Evolutionary conservation across 2,797 vertebrate genomes (phyloP).

Genomic region (Erethizon dorsatum): DNA sequence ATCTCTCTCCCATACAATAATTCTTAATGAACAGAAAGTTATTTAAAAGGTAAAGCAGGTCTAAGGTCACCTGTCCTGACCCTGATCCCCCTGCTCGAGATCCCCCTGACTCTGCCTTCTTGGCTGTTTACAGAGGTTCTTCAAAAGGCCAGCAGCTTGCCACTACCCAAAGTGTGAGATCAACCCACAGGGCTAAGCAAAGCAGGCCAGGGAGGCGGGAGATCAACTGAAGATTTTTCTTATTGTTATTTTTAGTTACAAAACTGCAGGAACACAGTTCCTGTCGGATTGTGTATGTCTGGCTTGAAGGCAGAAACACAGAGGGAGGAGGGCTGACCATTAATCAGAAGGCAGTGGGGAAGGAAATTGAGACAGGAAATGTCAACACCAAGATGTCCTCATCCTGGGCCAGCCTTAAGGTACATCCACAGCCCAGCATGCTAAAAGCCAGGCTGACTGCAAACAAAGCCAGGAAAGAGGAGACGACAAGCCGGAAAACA

Average conservation of each 20-base stretch:
- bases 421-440: background rate
- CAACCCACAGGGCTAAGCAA: background rate
- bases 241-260: slow-evolving; percentile 75
- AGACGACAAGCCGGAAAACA: background rate
- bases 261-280: slow-evolving; percentile 67
- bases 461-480: slow-evolving; percentile 52
- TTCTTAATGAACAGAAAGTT: background rate
- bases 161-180: background rate
- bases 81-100: background rate
- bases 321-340: slow-evolving; percentile 57
- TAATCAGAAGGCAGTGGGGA: slow-evolving; percentile 65
- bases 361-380: slow-evolving; percentile 77
- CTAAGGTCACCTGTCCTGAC: background rate
- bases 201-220: background rate
- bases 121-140: background rate
- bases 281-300: background rate
- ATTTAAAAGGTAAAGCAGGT: background rate
- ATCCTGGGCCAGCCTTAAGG: background rate
- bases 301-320: slow-evolving; percentile 45
- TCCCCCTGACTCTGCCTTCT: background rate
- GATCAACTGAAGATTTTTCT: slow-evolving; percentile 57
- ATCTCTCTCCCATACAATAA: background rate
- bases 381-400: slow-evolving; percentile 43
- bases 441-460: background rate
- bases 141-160: background rate